A percentile compares a stretch with the other conserved stretches of the same genome.
These are phyloP conservation scores for Thalassophryne amazonica DNA, from an alignment of 2,797 vertebrate genomes.

Conservation along the genomic window DNA sequence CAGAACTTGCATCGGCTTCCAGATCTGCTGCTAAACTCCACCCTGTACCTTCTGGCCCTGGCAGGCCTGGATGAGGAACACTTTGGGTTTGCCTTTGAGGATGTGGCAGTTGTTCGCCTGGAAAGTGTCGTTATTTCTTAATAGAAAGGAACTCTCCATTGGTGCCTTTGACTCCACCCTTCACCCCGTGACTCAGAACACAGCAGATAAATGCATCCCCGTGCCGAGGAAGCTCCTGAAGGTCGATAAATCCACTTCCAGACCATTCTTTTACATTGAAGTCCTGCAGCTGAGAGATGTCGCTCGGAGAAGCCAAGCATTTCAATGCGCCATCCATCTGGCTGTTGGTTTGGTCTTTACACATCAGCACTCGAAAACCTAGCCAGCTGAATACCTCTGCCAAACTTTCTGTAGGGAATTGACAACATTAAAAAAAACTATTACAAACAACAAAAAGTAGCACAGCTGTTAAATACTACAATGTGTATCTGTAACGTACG, in stretches of 20 bases:
- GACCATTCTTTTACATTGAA: conserved; percentile 49
- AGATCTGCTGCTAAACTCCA: conserved; percentile 38
- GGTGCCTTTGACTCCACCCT: conserved; percentile 68
- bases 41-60: conserved; percentile 71
- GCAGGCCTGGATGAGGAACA: conserved; percentile 93
- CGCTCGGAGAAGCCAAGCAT: conserved; percentile 7
- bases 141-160: conserved; percentile 68
- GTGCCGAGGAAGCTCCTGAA: conserved; percentile 44
- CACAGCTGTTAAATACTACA: background rate
- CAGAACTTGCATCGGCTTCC: conserved; percentile 33
- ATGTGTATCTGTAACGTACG: conserved; percentile 57
- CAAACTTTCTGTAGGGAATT: conserved; percentile 63
- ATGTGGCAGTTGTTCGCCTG: conserved; percentile 58
- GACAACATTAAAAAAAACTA: background rate
- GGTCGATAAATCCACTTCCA: background rate
- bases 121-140: conserved; percentile 78
- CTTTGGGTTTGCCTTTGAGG: conserved; percentile 86
- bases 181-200: conserved; percentile 84
- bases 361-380: conserved; percentile 70
- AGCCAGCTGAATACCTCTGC: conserved; percentile 76
- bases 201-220: conserved; percentile 89
- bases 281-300: conserved; percentile 22
- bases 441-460: background rate
- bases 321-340: conserved; percentile 57
- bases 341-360: conserved; percentile 63